Base-by-base conservation (phyloP, 92 coral and sea anemone species). In the Epizoanthus illoricatus region DNA sequence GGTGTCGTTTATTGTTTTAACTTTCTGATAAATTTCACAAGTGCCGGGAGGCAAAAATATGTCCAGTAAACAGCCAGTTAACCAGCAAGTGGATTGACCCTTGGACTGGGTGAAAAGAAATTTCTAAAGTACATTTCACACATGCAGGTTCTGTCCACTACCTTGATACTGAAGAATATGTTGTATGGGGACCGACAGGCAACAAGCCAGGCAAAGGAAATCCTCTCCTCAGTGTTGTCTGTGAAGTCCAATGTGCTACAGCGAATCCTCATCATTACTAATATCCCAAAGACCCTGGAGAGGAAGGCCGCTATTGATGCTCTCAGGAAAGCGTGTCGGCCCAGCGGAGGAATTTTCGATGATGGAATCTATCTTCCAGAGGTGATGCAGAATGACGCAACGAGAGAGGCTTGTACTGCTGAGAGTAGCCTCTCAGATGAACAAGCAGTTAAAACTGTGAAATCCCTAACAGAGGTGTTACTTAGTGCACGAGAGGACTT, bases 231-330 rank as follows among this genome's bases (percentile, higher is more conserved):
- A 24, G 97, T 94, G 11, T 87, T 91, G 68, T 61, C 91, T 57
- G 73, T 86, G 6, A 89, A 85, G 70, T 91, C 98, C 0, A 87
- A 86, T 74, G 94, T 93, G 69, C 86, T 90, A 11, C 98, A 93
- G 86, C 91, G 99, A 24, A 80, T 96, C 28, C 80, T 96, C 5
- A 91, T 96, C 60, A 78, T 96, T 75, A 96, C 98, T 4, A 93
- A 96, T 69, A 91, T 96, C 63, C 87, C 98, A 17, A 83, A 84
- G 74, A 93, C 87, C 56, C 63, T 96, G 71, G 85, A 81, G 42
- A 86, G 71, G 79, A 90, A 91, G 23, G 87, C 88, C n/a, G 97
- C 88, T 39, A 49, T 93, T 61, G 86, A 88, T 54, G 92, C 94
- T 16, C 83, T 96, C 58, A 88, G 81, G 83, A 96, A 93, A 86